phyloP scores from a whole-genome alignment of 2,888 invertebrate species.

The Philopedon plagiatum region DNA sequence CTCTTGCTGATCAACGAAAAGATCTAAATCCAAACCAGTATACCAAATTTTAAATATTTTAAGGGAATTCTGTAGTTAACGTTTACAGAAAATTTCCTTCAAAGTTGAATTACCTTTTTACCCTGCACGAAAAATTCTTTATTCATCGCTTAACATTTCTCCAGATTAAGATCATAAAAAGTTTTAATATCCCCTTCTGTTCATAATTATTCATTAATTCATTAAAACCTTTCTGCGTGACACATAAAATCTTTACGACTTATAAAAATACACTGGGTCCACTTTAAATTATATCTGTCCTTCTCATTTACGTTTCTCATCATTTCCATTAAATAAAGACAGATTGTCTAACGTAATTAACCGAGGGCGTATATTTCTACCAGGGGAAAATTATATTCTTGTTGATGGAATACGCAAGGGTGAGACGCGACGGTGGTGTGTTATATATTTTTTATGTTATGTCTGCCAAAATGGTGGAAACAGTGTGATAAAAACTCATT shows the following conservation, averaged over 20 bases:
- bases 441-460: background rate
- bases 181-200: slow-evolving; percentile 16
- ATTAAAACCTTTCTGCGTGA: slow-evolving; percentile 23
- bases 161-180: slow-evolving; percentile 22
- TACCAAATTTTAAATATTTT: no score
- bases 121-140: background rate
- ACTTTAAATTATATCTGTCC: background rate
- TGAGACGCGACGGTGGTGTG: no score
- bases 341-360: background rate
- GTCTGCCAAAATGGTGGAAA: no score
- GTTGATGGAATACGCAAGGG: background rate
- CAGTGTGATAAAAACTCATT: no score
- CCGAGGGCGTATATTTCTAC: background rate
- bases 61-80: no score
- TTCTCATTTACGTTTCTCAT: background rate
- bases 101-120: background rate
- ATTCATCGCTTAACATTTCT: slow-evolving; percentile 9
- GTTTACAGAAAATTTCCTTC: background rate
- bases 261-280: slow-evolving; percentile 2
- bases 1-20: no score
- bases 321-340: background rate
- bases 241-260: slow-evolving; percentile 20
- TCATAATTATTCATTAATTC: slow-evolving; percentile 33
- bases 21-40: no score
- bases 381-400: background rate